These are phyloP conservation scores for Chaetura pelagica DNA, from an alignment of 2,113 vertebrate species.

Conservation along the genomic window DNA sequence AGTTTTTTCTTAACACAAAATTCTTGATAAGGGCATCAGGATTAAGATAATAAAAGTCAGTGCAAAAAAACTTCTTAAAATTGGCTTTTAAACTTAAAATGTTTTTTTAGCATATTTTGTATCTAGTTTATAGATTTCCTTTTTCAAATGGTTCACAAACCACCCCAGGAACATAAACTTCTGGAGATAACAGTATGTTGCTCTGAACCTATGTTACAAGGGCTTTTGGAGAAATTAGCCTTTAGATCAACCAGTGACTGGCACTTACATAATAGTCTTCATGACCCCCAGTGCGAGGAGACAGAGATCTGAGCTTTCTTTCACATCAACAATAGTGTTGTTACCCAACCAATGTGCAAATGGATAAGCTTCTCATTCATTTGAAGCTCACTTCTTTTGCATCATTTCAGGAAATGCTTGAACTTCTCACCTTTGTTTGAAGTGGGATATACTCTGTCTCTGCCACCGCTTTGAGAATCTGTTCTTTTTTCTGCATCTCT, in stretches of 20 bases:
- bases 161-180: background rate
- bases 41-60: background rate
- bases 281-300: background rate
- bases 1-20: background rate
- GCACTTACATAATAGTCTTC: background rate
- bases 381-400: background rate
- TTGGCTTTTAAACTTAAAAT: background rate
- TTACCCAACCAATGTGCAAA: background rate
- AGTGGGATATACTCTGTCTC: background rate
- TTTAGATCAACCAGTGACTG: background rate
- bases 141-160: background rate
- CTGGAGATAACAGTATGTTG: background rate
- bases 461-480: background rate
- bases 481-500: background rate
- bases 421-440: conserved; percentile 51
- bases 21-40: background rate
- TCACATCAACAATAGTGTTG: background rate
- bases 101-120: background rate
- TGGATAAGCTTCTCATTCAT: background rate
- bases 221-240: background rate
- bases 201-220: background rate
- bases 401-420: conserved; percentile 35
- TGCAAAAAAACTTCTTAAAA: background rate
- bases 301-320: background rate
- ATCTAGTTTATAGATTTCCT: background rate